Evolutionary conservation across 53 echinoderm and acorn worm genomes (phyloP), one percentile per base, ranked within the genome.

Genomic region (Arbacia lixula): DNA sequence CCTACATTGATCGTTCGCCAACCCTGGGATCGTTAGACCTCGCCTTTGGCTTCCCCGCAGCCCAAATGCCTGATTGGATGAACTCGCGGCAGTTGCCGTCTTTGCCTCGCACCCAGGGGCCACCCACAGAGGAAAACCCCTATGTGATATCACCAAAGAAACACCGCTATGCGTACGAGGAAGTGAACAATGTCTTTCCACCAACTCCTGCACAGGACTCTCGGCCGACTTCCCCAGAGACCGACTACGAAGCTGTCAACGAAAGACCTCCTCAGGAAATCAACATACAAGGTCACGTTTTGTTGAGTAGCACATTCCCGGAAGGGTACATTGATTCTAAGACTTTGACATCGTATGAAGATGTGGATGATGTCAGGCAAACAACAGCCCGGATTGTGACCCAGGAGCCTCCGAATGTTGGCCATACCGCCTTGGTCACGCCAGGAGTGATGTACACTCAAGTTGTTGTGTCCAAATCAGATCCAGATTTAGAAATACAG

Each of bases 11-110:
- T 34, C 88, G 80, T 30, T 96, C 93, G 2, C 88, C 96, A 14
- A 69, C 91, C 54, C 67, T 96, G 24, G 96, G 91, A 8, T 91
- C 91, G 33, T 60, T 96, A 27, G 96, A 96, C 67, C 85, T 96
- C 12, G 93, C 96, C 29, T 72, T 71, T 30, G 51, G 68, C 37
- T 22, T 81, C 32, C 64, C 86, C 33, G 33, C 75, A 24, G 55
- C 61, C n/a, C 65, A 62, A 36, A 50, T 71, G 33, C 91, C 93
- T 24, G 40, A 43, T 28, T 95, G 95, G 95, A 50, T 95, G 74
- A 80, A 52, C 9, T 71, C 50, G 16, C 66, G 93, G 32, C 72
- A 91, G 24, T 66, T 96, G 11, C 96, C 96, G 17, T 87, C 84
- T 49, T 84, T 90, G 25, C 96, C 96, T 24, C 83, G 84, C 16